Base-by-base conservation (phyloP, 2,797 vertebrate species). In the Channa striata region DNA sequence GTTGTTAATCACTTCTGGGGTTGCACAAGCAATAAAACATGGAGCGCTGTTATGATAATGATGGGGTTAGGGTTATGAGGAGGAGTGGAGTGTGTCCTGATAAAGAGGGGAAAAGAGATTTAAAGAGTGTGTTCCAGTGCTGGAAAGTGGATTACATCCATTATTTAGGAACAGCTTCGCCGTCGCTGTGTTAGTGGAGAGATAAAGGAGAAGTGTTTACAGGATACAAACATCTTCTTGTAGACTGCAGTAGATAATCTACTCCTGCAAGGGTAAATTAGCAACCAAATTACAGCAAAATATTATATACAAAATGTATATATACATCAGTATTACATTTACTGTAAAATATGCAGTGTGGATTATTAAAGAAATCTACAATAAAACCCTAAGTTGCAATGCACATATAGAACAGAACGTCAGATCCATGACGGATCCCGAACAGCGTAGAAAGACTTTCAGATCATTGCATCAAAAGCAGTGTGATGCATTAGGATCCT, bases 71-170 rank as follows among this genome's bases (percentile, higher is more conserved):
- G 72, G 84, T 81, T 80, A 82, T 66, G 78, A 77, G 66, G 59
- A 54, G 82, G 74, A 81, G 72, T 48, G 56, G 72, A 85, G 74
- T 62, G 16, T 63, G 76, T 72, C 67, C 68, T 46, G 85, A 80
- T 83, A 74, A 83, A 83, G 80, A 76, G 30, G 33, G 59, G 59
- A 76, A 73, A 74, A 77, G 82, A 85, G 73, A 81, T 80, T 83
- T 83, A 81, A 83, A 83, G 74, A 74, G 78, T 81, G 70, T 66
- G 79, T 85, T 70, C 80, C 65, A 40, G 17, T 37, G 60, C 73
- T 76, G 50, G 52, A 68, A 85, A 89, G 87, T 85, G 90, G 78
- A 87, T 88, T 82, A 40, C 81, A 92, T 92, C 70, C 83, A 92
- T 92, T 89, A 91, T 92, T 91, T 88, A 92, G 80, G 42, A 69